These are phyloP conservation scores for Chymomyza amoena DNA, from an alignment of 2,888 invertebrate genomes.

Conservation along the genomic window DNA sequence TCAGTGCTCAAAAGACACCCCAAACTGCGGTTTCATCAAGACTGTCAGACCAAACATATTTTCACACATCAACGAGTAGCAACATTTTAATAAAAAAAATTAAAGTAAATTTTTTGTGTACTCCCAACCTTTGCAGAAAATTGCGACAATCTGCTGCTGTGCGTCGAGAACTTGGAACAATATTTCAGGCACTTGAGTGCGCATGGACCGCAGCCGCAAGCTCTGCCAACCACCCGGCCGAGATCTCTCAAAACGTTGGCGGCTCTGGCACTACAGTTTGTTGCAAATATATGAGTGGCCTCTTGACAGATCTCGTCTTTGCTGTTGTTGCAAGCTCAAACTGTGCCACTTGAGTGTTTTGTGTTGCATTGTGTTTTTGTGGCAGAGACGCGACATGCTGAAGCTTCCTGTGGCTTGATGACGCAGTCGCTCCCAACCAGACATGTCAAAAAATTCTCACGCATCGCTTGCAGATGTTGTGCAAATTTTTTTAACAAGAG, in stretches of 20 bases:
- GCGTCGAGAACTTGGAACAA: slow-evolving; percentile 24
- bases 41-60: slow-evolving; percentile 25
- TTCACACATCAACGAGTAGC: slow-evolving; percentile 64
- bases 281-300: slow-evolving; percentile 73
- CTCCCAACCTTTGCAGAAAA: slow-evolving; percentile 18
- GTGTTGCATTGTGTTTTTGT: slow-evolving; percentile 44
- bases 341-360: slow-evolving; percentile 53
- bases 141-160: slow-evolving; percentile 57
- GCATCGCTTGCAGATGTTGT: background rate
- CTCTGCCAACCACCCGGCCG: background rate
- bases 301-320: slow-evolving; percentile 67
- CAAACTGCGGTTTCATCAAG: background rate
- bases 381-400: slow-evolving; percentile 38
- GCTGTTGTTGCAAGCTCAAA: slow-evolving; percentile 44
- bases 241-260: background rate
- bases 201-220: slow-evolving; percentile 56
- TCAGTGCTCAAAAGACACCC: background rate
- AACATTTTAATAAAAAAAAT: slow-evolving; percentile 50
- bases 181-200: slow-evolving; percentile 63
- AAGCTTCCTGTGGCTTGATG: slow-evolving; percentile 67
- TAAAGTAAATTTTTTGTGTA: slow-evolving; percentile 31
- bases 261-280: slow-evolving; percentile 53
- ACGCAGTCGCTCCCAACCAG: slow-evolving; percentile 22
- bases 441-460: background rate
- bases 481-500: background rate